Base-by-base conservation (phyloP, 30 jellyfish, hydroid and myxozoan genomes). In the Turritopsis rubra region DNA sequence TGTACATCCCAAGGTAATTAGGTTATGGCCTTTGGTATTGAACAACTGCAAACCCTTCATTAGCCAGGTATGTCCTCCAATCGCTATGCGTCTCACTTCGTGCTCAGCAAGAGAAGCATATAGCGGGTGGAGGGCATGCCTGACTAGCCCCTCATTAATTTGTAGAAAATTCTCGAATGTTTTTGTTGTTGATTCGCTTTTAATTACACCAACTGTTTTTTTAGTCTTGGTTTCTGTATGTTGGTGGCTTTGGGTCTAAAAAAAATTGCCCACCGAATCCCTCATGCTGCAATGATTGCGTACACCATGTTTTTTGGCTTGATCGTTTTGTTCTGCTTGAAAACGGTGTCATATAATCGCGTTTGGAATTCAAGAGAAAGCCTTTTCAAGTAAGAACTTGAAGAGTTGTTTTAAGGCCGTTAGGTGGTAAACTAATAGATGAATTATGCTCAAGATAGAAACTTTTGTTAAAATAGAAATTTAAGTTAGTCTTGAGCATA, bases 291-390 rank as follows among this genome's bases (percentile, higher is more conserved):
- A 21, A 23, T 0, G 18, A 1, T 89, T 0, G 30, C 84, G 20
- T 53, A 21, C 21, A 78, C 73, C 1, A 75, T 81, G 23, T 72
- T 85, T 4, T 73, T 54, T 60, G 73, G 54, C 29, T 23, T 84
- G 72, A 31, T 90, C 7, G 76, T 73, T 54, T 23, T 75, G 7
- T 81, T 85, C 70, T 68, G 73, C 25, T 72, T 73, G 26, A 88
- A 82, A 30, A 90, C 97, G 3, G 72, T 86, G 24, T 72, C 83
- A 21, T 81, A 91, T 60, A 90, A 90, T 77, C 28, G 41, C 29
- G 93, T 90, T 21, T 90, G 97, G 97, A 84, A 82, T 79, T 73
- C 92, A 73, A 86, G 97, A 83, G 97, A 90, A 72, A 71, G 88
- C 8, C 93, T 90, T 21, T 90, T 90, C 71, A 83, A 88, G 97